These are phyloP conservation scores for Odontocerum albicorne DNA, from an alignment of 2,888 invertebrate genomes.

Conservation along the genomic window DNA sequence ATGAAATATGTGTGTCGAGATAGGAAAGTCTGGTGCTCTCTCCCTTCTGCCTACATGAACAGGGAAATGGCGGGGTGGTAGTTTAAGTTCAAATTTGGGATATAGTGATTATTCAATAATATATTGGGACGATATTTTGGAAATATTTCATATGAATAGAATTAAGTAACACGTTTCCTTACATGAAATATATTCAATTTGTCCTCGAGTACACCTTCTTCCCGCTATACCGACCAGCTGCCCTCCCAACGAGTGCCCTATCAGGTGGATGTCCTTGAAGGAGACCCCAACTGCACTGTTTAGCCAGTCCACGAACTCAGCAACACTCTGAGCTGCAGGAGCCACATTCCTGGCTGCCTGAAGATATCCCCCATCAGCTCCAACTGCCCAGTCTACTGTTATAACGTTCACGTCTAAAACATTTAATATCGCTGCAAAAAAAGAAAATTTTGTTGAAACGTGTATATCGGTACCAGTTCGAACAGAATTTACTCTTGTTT, in stretches of 20 bases:
- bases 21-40: too few relatives aligned
- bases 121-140: too few relatives aligned
- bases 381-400: conserved; percentile 13
- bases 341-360: background rate
- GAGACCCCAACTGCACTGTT: conserved; percentile 51
- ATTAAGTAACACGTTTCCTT: too few relatives aligned
- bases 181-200: conserved; percentile 13
- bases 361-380: conserved; percentile 2
- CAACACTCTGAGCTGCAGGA: background rate
- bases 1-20: too few relatives aligned
- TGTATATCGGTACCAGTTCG: too few relatives aligned
- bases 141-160: too few relatives aligned
- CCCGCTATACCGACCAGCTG: conserved; percentile 60
- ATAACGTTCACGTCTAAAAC: conserved; percentile 12
- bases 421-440: conserved; percentile 14
- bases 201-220: background rate
- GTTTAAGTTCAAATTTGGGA: too few relatives aligned
- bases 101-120: too few relatives aligned
- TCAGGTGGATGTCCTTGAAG: conserved; percentile 54
- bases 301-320: conserved; percentile 14
- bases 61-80: too few relatives aligned
- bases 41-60: too few relatives aligned
- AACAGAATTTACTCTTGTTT: too few relatives aligned
- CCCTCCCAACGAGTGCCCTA: conserved; percentile 62
- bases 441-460: too few relatives aligned